Percentiles rank a stretch among this genome's conserved stretches.
These are phyloP conservation scores for Zaprionus lachaisei DNA, from an alignment of 1,140 invertebrate genomes.

Conservation along the genomic window DNA sequence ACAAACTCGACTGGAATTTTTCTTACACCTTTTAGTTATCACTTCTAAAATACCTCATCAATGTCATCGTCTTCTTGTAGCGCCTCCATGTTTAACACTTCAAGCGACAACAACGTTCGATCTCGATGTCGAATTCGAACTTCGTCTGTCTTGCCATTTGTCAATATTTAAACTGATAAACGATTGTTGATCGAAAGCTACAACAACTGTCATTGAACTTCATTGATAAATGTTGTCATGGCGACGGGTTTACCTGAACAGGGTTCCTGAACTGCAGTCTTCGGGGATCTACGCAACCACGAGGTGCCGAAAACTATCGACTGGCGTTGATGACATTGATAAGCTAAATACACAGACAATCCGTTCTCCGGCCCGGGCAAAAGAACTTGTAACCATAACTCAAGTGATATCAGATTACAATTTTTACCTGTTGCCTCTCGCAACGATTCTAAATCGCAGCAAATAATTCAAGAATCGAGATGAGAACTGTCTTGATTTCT, in stretches of 20 bases:
- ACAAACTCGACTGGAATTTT: constrained; percentile 3
- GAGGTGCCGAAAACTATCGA: constrained; percentile 50
- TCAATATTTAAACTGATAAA: constrained; percentile 69
- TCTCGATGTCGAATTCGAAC: constrained; percentile 20
- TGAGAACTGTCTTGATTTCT: constrained; percentile 57
- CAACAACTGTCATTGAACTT: constrained; percentile 78
- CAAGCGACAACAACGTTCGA: constrained; percentile 14
- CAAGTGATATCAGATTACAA: constrained; percentile 51
- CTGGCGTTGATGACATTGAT: constrained; percentile 60
- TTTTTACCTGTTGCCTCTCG: constrained; percentile 56
- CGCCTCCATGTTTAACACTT: constrained; percentile 34
- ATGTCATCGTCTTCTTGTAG: constrained; percentile 39
- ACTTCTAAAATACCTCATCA: constrained; percentile 31
- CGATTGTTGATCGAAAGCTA: constrained; percentile 69
- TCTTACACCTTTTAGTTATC: constrained; percentile 33
- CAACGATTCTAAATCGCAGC: constrained; percentile 52
- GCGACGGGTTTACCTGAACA: constrained; percentile 27
- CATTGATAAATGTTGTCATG: constrained; percentile 68
- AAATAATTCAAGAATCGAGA: constrained; percentile 66
- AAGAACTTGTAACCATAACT: constrained; percentile 31
- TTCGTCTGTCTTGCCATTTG: constrained; percentile 46
- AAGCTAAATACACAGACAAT: constrained; percentile 64
- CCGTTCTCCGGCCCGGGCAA: constrained; percentile 1
- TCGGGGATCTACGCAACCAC: background rate
- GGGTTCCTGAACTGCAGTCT: constrained; percentile 20